Percentiles rank a stretch among this genome's conserved stretches.
Conservation (phyloP, 2,888 invertebrate species). For the Epistrophe eligans region DNA sequence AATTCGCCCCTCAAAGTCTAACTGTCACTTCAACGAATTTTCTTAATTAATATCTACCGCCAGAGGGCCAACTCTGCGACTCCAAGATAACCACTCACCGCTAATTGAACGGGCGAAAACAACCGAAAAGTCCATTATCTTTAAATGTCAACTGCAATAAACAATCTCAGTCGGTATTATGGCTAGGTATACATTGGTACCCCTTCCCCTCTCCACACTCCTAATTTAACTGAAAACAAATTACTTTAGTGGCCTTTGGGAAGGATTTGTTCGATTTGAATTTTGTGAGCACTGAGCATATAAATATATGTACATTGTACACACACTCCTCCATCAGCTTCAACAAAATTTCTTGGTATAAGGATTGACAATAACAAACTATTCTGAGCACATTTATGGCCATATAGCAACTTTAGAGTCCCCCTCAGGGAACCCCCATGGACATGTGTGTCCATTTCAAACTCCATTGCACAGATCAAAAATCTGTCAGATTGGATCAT, state of each 20-base stretch:
- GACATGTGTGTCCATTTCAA: slow-evolving; percentile 65
- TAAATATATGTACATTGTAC: too few relatives aligned
- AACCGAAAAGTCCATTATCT: slow-evolving; percentile 75
- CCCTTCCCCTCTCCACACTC: neutral
- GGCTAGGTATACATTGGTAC: neutral
- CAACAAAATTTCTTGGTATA: neutral
- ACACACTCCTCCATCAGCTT: slow-evolving; percentile 13
- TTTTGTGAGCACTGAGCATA: too few relatives aligned
- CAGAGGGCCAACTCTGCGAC: slow-evolving; percentile 34
- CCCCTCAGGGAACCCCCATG: slow-evolving; percentile 62
- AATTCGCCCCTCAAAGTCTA: slow-evolving; percentile 67
- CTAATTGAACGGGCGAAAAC: slow-evolving; percentile 75
- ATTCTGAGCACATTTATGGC: slow-evolving; percentile 31
- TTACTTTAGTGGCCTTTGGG: slow-evolving; percentile 41
- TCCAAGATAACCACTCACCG: slow-evolving; percentile 55
- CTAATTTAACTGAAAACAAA: slow-evolving; percentile 48
- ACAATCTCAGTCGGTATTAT: slow-evolving; percentile 46
- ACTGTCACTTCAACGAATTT: slow-evolving; percentile 71
- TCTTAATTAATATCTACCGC: slow-evolving; percentile 56
- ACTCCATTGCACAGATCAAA: slow-evolving; percentile 73
- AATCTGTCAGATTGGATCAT: slow-evolving; percentile 75
- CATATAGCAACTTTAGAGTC: neutral
- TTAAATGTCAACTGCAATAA: slow-evolving; percentile 74
- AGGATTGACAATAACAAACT: slow-evolving; percentile 25
- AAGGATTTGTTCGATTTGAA: slow-evolving; percentile 54